These are phyloP conservation scores for Noctua janthe DNA, from an alignment of 2,888 invertebrate species.

Conservation along the genomic window DNA sequence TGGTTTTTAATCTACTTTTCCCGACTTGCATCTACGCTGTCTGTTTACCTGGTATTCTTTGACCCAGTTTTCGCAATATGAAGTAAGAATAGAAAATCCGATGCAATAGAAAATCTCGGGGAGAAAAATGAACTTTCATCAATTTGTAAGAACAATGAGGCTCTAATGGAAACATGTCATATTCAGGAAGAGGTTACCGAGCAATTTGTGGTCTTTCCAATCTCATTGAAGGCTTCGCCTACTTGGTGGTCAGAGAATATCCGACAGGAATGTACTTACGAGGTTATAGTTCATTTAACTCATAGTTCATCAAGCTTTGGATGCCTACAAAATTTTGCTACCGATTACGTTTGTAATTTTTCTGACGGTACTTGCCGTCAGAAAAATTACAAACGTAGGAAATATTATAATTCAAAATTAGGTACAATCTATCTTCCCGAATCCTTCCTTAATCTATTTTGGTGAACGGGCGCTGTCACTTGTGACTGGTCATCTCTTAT, in stretches of 20 bases:
- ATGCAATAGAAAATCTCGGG: not conserved
- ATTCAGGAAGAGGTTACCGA: conserved; percentile 1
- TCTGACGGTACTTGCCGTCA: too few species aligned
- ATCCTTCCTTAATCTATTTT: too few species aligned
- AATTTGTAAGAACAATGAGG: conserved; percentile 23
- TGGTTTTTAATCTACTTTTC: conserved; percentile 27
- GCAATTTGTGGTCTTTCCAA: not conserved
- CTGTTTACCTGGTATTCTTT: conserved; percentile 15
- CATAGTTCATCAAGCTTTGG: too few species aligned
- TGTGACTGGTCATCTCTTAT: too few species aligned
- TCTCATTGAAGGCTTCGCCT: not conserved
- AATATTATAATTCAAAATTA: too few species aligned
- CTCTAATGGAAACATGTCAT: conserved; percentile 9
- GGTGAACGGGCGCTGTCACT: too few species aligned
- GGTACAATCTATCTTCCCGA: too few species aligned
- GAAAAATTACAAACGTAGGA: too few species aligned
- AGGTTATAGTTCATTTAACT: too few species aligned
- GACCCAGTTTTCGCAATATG: conserved; percentile 19
- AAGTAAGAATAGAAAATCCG: not conserved
- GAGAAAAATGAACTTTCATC: conserved; percentile 5
- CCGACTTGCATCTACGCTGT: conserved; percentile 15
- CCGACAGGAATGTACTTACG: too few species aligned
- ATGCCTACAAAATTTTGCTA: too few species aligned
- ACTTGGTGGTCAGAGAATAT: not conserved
- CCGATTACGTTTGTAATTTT: too few species aligned